Percentiles rank a stretch among this genome's conserved stretches.
phyloP scores from a whole-genome alignment of 2,888 invertebrate genomes.

The Leptinotarsa juncta region DNA sequence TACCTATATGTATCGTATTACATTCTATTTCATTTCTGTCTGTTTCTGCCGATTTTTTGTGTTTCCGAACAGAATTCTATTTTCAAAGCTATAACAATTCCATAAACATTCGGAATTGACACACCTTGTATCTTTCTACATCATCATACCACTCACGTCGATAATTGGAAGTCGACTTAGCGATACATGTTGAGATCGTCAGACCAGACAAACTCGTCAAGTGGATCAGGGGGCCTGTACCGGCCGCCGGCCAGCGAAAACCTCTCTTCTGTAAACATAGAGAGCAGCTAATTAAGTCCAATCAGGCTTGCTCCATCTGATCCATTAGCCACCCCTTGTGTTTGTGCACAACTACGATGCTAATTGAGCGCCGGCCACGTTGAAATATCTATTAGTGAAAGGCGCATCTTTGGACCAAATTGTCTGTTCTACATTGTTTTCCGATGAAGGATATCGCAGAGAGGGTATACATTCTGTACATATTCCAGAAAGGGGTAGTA shows the following conservation, averaged over 20 bases:
- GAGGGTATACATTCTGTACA: neutral
- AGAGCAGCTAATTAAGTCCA: conserved; percentile 72
- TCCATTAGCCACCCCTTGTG: conserved; percentile 67
- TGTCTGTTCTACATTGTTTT: conserved; percentile 11
- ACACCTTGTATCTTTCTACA: neutral
- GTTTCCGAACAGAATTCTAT: too few relatives aligned
- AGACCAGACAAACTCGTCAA: conserved; percentile 31
- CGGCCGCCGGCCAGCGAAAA: conserved; percentile 44
- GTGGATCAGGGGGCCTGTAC: conserved; percentile 27
- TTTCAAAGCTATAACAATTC: neutral
- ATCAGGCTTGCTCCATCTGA: conserved; percentile 70
- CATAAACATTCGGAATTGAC: neutral
- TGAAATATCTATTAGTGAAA: conserved; percentile 63
- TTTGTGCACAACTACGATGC: conserved; percentile 65
- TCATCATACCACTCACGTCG: neutral
- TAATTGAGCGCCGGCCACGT: conserved; percentile 63
- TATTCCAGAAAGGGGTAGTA: neutral
- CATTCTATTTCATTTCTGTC: too few relatives aligned
- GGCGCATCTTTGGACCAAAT: conserved; percentile 40
- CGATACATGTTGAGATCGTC: conserved; percentile 24
- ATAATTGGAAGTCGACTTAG: conserved; percentile 17
- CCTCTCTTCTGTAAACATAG: conserved; percentile 60
- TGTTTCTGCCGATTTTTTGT: too few relatives aligned
- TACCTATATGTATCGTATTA: too few relatives aligned
- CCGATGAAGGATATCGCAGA: conserved; percentile 8